Percentiles rank a stretch among this genome's conserved stretches.
Evolutionary conservation across 2,113 vertebrate species (phyloP).

Genomic region (Leuciscus idus): DNA sequence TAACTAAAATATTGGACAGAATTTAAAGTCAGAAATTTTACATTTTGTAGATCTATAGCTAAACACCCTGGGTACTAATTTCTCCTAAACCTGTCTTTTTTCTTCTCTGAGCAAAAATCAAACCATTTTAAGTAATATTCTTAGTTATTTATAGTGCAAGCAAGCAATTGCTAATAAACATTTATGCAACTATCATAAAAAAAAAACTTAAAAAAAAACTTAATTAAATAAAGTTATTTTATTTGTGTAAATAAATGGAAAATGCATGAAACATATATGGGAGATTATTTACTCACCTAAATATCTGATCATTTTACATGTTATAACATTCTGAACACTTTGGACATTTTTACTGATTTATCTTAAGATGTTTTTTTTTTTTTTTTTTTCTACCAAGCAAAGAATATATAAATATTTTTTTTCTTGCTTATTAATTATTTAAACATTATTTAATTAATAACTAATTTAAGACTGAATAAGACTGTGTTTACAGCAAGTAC

Average conservation of each 20-base stretch:
- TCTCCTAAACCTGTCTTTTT: neutral
- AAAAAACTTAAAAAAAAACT: neutral
- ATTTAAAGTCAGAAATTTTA: neutral
- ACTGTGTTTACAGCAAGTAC: neutral
- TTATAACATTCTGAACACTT: neutral
- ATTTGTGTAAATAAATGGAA: neutral
- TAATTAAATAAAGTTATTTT: neutral
- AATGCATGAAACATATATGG: neutral
- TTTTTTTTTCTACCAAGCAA: neutral
- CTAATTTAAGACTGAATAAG: neutral
- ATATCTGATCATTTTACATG: neutral
- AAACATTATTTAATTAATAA: neutral
- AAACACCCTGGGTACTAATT: neutral
- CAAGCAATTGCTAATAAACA: neutral
- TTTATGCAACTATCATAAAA: neutral
- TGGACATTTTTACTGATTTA: neutral
- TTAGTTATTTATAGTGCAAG: neutral
- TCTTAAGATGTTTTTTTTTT: neutral
- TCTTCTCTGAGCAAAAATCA: neutral
- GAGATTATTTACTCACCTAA: neutral
- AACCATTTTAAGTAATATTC: neutral
- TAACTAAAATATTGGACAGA: neutral
- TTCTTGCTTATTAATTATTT: neutral
- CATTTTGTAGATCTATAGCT: neutral
- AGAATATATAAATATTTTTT: neutral